Evolutionary conservation across 1,140 invertebrate genomes (phyloP).

Genomic region (Procambarus clarkii): DNA sequence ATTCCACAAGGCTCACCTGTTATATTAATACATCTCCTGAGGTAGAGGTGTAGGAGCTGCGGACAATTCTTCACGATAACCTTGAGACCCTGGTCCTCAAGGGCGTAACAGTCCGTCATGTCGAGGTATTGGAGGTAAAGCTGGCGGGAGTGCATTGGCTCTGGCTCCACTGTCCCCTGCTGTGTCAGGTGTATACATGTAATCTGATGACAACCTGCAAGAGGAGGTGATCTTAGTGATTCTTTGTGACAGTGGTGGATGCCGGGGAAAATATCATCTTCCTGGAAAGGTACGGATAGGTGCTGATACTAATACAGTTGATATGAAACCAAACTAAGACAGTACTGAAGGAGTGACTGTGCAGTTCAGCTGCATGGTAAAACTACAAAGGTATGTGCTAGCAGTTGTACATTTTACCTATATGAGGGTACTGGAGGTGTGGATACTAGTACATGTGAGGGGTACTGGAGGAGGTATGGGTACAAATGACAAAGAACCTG

Average conservation of each 20-base stretch:
- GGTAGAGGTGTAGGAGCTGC: slow-evolving; percentile 90
- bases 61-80: slow-evolving; percentile 90
- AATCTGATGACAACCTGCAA: slow-evolving; percentile 83
- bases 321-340: no score
- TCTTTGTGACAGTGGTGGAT: no score
- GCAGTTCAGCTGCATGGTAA: no score
- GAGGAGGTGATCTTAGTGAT: background rate
- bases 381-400: no score
- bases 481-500: no score
- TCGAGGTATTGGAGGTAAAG: slow-evolving; percentile 77
- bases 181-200: slow-evolving; percentile 83
- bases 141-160: slow-evolving; percentile 76
- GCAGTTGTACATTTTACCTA: no score
- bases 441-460: background rate
- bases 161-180: slow-evolving; percentile 79
- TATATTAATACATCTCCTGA: slow-evolving; percentile 89
- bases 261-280: no score
- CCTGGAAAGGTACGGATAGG: no score
- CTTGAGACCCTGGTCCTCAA: slow-evolving; percentile 89
- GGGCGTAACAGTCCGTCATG: slow-evolving; percentile 86
- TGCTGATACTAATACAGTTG: no score
- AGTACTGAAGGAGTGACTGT: no score
- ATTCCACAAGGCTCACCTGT: slow-evolving; percentile 80
- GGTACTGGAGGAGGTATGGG: no score
- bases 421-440: background rate